These are phyloP conservation scores for Junonia oenone DNA, from an alignment of 2,888 invertebrate species.

Conservation along the genomic window DNA sequence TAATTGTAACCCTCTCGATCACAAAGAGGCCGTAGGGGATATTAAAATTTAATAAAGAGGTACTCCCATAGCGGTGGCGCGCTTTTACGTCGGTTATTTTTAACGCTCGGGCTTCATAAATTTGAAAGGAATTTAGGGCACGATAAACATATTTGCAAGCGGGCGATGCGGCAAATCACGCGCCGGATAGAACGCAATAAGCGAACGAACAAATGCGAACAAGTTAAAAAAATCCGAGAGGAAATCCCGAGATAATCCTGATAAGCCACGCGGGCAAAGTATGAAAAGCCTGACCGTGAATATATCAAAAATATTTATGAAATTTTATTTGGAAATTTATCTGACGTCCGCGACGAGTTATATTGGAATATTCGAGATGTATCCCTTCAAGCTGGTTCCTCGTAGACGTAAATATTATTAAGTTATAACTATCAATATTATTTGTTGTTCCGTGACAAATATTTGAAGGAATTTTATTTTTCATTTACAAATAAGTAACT, in stretches of 20 bases:
- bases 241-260: slow-evolving; percentile 70
- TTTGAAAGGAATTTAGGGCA: slow-evolving; percentile 51
- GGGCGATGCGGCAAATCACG: slow-evolving; percentile 50
- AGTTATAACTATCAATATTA: too few species aligned
- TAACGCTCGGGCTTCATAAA: slow-evolving; percentile 44
- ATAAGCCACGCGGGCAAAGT: slow-evolving; percentile 72
- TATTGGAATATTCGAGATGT: slow-evolving; percentile 4
- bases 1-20: slow-evolving; percentile 49
- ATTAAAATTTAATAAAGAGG: slow-evolving; percentile 64
- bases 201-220: slow-evolving; percentile 60
- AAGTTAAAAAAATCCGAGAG: slow-evolving; percentile 62
- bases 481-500: too few species aligned
- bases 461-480: too few species aligned
- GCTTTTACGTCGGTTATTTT: slow-evolving; percentile 37
- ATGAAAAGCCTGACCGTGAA: slow-evolving; percentile 73
- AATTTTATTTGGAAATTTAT: slow-evolving; percentile 62
- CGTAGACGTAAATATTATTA: background rate
- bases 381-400: slow-evolving; percentile 16
- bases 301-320: slow-evolving; percentile 73
- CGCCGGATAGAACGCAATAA: slow-evolving; percentile 61
- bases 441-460: too few species aligned
- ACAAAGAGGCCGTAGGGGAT: slow-evolving; percentile 47
- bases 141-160: slow-evolving; percentile 59
- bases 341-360: slow-evolving; percentile 30
- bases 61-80: slow-evolving; percentile 39